Base-by-base conservation (phyloP, 1,140 invertebrate species). In the Cyphomyrmex costatus region DNA sequence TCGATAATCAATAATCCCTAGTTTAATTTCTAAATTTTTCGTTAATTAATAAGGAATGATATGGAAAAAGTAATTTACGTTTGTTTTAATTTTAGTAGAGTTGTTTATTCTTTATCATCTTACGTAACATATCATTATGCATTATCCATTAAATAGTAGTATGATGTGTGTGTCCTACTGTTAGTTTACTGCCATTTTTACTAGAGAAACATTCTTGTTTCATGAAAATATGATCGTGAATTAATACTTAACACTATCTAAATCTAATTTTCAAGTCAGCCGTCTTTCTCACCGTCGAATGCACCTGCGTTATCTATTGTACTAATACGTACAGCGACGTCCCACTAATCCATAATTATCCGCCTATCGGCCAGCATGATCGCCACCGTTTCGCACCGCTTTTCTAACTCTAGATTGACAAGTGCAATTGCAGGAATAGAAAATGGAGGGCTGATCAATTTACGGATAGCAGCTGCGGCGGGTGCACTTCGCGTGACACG, bases 361-460 rank as follows among this genome's bases (percentile, higher is more conserved):
- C 21, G 58, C n/a, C 30, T 73, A 84, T 79, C 74, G 51, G 16
- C 10, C 63, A 21, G 30, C 61, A 21, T 49, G 76, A 86, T 80
- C 84, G 71, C 56, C 68, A 24, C 14, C 68, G 33, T 60, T 42
- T 60, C 53, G 60, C 21, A 71, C 46, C 27, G 82, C 60, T 30
- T 78, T 68, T 86, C 78, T 83, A 73, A 65, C 27, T 33, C 46
- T 49, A 30, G 65, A 84, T 80, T 49, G 83, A 80, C 89, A 88
- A 86, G 76, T 86, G 89, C 68, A 71, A 88, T 85, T 56, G 53
- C 70, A 16, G 56, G 16, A 60, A 90, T 92, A 87, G 90, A 91
- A 89, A 90, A 92, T 88, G 88, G 82, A 71, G 65, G 87, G 58
- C 88, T 91, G 90, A 94, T 93, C 89, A 91, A 92, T 93, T 93